Base-by-base conservation (phyloP, 2,888 invertebrate species). In the Anthophora plumipes region DNA sequence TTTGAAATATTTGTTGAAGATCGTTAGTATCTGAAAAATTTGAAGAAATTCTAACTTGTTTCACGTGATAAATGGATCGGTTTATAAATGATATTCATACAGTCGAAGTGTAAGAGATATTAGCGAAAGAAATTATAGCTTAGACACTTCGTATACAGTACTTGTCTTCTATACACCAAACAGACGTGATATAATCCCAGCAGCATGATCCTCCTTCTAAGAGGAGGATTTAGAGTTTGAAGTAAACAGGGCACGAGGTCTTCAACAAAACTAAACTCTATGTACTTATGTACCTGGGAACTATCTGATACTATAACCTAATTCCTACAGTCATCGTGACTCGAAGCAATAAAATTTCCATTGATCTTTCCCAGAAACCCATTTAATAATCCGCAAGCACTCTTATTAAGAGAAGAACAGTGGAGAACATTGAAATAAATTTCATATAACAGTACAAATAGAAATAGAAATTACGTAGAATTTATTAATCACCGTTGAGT, bases 211-310 rank as follows among this genome's bases (percentile, higher is more conserved):
- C 61, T 17, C 5, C 43, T 43, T 6, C 25, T 6, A 46, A n/a
- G 43, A 46, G 14, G 12, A 6, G 25, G 61, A 61, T 61, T 25
- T 46, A 46, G 25, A 61, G 43, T 61, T 61, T 61, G 17, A 61
- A 61, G 61, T 61, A 61, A 61, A 61, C 43, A 25, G 43, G 43
- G 12, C 61, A 43, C 17, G 1, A 25, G 25, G 43, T 46, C 43
- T 25, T 25, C 17, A 17, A 17, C 25, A 11, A 46, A 61, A 17
- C 25, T 61, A 46, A 22, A 17, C 25, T 17, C 43, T 25, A 14
- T 7, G 12, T 11, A 7, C 5, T 17, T 25, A 8, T 11, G 31
- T 17, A 25, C 17, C 8, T 12, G 14, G 22, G 22, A 54, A 8
- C 8, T 25, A 25, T 22, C 22, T 54, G 14, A 6, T 14, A 12